A percentile compares a stretch with the other conserved stretches of the same genome.
These are phyloP conservation scores for Clarias pachynema DNA, from an alignment of 2,797 vertebrate species.

Conservation along the genomic window DNA sequence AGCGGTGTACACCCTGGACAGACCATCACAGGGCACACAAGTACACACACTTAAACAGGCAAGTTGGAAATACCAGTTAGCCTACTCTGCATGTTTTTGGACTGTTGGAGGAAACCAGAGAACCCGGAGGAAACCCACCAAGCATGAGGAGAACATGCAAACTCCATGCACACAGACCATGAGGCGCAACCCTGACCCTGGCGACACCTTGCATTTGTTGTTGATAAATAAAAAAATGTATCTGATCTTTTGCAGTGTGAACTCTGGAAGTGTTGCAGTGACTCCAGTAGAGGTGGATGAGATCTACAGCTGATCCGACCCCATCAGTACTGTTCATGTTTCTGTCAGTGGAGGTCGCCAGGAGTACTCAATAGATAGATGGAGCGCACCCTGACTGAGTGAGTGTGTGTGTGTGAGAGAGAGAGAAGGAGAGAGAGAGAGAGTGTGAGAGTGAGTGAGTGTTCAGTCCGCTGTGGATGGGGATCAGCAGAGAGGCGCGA, in stretches of 20 bases:
- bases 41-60: neutral
- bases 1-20: too few relatives aligned
- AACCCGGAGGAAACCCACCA: too few relatives aligned
- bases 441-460: constrained; percentile 1
- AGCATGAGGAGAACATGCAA: too few relatives aligned
- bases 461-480: constrained; percentile 52
- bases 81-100: too few relatives aligned
- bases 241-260: neutral
- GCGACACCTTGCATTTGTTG: too few relatives aligned
- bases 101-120: too few relatives aligned
- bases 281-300: neutral
- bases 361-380: constrained; percentile 56
- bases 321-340: constrained; percentile 51
- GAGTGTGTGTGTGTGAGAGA: constrained; percentile 8
- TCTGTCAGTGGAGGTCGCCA: constrained; percentile 77
- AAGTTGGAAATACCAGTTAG: too few relatives aligned
- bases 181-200: too few relatives aligned
- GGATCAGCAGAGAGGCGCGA: constrained; percentile 53
- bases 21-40: too few relatives aligned
- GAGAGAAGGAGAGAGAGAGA: neutral
- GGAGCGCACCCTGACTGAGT: neutral
- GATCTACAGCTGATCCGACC: constrained; percentile 27
- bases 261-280: neutral
- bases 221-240: neutral
- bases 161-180: too few relatives aligned